phyloP scores from a whole-genome alignment of 2,113 vertebrate species.

The Micronycteris hirsuta region DNA sequence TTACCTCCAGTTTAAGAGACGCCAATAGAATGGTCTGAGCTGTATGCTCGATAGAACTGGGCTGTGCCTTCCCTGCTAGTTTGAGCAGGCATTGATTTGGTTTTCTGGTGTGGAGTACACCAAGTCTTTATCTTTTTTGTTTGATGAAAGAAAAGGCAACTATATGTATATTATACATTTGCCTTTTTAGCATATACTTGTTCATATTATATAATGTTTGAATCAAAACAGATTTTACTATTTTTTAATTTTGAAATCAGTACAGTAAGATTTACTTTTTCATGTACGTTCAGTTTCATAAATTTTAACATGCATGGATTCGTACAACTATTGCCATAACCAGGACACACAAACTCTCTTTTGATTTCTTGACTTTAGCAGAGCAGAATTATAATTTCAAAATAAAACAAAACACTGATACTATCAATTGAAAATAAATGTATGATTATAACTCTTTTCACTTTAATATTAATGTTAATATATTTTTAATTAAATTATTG shows the following conservation, averaged over 20 bases:
- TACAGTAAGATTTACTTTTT: neutral
- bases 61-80: neutral
- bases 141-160: neutral
- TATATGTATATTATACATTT: neutral
- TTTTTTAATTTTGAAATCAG: constrained; percentile 42
- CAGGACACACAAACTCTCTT: neutral
- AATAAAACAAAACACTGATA: neutral
- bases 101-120: no score
- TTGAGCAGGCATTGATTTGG: neutral
- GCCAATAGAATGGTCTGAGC: neutral
- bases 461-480: neutral
- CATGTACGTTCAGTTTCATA: neutral
- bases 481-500: no score
- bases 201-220: neutral
- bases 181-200: neutral
- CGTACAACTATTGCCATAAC: neutral
- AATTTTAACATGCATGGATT: neutral
- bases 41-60: neutral
- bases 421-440: neutral
- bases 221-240: neutral
- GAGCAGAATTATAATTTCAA: constrained; percentile 3
- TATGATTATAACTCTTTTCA: neutral
- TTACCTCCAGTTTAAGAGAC: constrained; percentile 29
- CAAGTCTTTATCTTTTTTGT: neutral
- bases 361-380: neutral